Evolutionary conservation across 2,113 vertebrate species (phyloP), one percentile per base, ranked within the genome.

Genomic region (Paramisgurnus dabryanus): DNA sequence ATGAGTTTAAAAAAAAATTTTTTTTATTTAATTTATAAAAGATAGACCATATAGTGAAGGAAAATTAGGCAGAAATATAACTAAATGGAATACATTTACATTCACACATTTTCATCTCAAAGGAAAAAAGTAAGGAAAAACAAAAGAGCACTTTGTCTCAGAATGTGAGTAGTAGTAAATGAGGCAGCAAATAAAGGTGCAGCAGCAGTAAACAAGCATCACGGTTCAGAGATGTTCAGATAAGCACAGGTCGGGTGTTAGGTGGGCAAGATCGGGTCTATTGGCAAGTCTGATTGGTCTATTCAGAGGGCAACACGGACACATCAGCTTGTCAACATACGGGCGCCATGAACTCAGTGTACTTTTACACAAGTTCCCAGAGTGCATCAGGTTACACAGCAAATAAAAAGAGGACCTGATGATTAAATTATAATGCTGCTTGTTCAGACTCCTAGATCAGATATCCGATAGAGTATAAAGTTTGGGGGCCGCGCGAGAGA

Each of bases 401-500:
- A 90, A 92, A 93, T 91, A 93, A 93, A 94, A 89, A 88, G 85
- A 91, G 91, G 90, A 86, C 85, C 86, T 92, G 92, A 98, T 98
- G 89, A 98, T 98, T 99, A 97, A 98, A 97, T 98, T 91, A 98
- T 97, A 96, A 95, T 80, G 90, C 92, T 85, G 80, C 92, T 91
- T 94, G 93, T 91, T 96, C 94, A 97, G 93, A 91, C 92, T 87
- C 84, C 77, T 67, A 90, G 95, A 92, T 94, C 94, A 82, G 66
- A 91, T 96, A 96, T 97, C 95, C 84, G 92, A 88, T 84, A 84
- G 83, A 87, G 88, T 87, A 89, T 87, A 86, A 57, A 50, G 27
- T 78, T 55, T 27, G 57, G 7, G 7, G 6, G 17, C 17, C n/a
- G 50, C 5, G 50, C 12, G 12, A 17, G 0, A 53, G 50, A 53